These are phyloP conservation scores for Mesembrinibis cayennensis DNA, from an alignment of 2,113 vertebrate genomes.

Conservation along the genomic window DNA sequence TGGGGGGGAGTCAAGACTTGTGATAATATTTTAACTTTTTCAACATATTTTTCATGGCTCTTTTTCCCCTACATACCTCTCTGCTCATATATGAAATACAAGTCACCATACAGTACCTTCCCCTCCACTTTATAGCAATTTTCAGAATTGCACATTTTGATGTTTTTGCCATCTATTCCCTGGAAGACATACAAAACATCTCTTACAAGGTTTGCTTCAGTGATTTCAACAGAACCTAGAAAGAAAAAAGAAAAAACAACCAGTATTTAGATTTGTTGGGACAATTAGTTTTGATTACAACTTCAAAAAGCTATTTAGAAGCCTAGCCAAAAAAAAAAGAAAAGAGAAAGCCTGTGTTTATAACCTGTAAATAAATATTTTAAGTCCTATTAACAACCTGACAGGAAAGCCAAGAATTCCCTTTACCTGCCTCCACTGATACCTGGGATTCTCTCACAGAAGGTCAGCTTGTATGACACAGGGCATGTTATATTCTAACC, in stretches of 20 bases:
- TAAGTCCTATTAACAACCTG: neutral
- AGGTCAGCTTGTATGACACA: neutral
- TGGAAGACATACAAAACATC: slow-evolving; percentile 98
- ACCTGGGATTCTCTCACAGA: neutral
- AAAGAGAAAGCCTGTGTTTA: neutral
- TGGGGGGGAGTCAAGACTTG: neutral
- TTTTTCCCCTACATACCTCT: neutral
- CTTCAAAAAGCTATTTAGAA: neutral
- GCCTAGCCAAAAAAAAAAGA: neutral
- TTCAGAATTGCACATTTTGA: slow-evolving; percentile 91
- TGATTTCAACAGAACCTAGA: slow-evolving; percentile 82
- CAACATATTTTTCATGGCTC: neutral
- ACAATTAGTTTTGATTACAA: neutral
- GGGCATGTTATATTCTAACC: neutral
- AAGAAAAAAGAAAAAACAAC: neutral
- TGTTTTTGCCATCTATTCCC: slow-evolving; percentile 95
- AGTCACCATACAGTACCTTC: slow-evolving; percentile 79
- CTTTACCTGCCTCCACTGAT: neutral
- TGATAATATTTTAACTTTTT: neutral
- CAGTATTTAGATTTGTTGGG: neutral
- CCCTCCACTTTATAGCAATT: slow-evolving; percentile 93
- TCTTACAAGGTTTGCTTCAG: slow-evolving; percentile 88
- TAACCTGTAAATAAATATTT: neutral
- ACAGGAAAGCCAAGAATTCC: neutral
- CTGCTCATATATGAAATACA: neutral